These are phyloP conservation scores for Hucho hucho DNA, from an alignment of 2,113 vertebrate species.

Conservation along the genomic window DNA sequence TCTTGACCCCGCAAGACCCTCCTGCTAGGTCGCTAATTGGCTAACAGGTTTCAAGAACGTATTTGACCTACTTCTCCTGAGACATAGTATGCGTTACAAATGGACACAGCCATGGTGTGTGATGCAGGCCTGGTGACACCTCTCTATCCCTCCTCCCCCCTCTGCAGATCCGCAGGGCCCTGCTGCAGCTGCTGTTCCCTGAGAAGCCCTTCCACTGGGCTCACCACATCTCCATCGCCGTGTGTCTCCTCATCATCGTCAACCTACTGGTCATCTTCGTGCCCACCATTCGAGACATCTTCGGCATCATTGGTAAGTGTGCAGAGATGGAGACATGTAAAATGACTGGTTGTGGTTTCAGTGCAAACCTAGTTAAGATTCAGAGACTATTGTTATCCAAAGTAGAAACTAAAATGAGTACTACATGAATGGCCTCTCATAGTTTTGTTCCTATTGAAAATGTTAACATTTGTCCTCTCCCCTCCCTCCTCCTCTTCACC, in stretches of 20 bases:
- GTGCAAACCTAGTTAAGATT: neutral
- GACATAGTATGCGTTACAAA: too few relatives aligned
- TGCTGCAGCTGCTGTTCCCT: constrained; percentile 82
- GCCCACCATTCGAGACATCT: constrained; percentile 83
- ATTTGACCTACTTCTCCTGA: too few relatives aligned
- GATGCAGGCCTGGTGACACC: neutral
- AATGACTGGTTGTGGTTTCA: neutral
- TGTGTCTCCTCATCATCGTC: constrained; percentile 75
- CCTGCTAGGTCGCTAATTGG: too few relatives aligned
- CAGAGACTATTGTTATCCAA: too few relatives aligned
- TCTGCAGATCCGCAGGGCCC: constrained; percentile 77
- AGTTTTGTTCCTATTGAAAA: neutral
- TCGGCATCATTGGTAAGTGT: constrained; percentile 78
- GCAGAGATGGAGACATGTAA: neutral
- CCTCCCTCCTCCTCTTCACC: too few relatives aligned
- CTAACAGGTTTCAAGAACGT: too few relatives aligned
- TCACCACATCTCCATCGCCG: constrained; percentile 75
- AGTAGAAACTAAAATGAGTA: too few relatives aligned
- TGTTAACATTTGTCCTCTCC: neutral
- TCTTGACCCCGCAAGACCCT: too few relatives aligned
- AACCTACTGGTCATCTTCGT: constrained; percentile 84
- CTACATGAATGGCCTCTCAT: too few relatives aligned
- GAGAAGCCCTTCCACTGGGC: constrained; percentile 81
- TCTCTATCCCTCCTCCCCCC: neutral
- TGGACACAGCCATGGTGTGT: neutral